Base-by-base conservation (phyloP, 1,140 invertebrate genomes). In the Nilaparvata lugens region DNA sequence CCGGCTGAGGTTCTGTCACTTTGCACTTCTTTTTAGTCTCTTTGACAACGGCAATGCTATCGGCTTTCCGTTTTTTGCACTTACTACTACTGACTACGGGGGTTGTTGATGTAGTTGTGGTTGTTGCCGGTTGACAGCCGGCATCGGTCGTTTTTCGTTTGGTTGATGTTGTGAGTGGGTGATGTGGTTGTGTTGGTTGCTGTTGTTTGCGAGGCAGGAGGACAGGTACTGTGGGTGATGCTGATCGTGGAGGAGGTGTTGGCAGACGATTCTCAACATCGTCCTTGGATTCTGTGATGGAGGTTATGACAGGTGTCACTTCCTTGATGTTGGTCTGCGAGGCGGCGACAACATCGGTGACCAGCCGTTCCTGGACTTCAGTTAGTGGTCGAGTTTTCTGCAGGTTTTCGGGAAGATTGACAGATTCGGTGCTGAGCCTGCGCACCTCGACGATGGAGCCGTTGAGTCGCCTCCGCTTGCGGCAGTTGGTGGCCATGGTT, bases 1-100 rank as follows among this genome's bases (percentile, higher is more conserved):
- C 72, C 24, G 31, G 68, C 67, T 63, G 75, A 72, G 18, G 67
- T 72, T 68, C 75, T 75, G 61, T 72, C 60, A 53, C 52, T 51
- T 16, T 72, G 66, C 73, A 68, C 51, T 74, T 72, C 28, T 71
- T 67, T 68, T 75, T 74, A 11, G 31, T 35, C 31, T 35, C 31
- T 35, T 35, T 35, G 13, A 13, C 42, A n/a, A n/a, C 38, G 28
- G 9, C 52, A 9, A 19, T 11, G 25, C 23, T 21, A n/a, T 43
- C n/a, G 28, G 56, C 53, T 40, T 56, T 62, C 11, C n/a, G 7
- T 43, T 61, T 57, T 52, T 62, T 19, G 25, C 45, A 62, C 55
- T 45, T 51, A 56, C 52, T 19, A 24, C 21, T 16, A 56, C 35
- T 61, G 31, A 35, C 45, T 48, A 19, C 31, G 13, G 16, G 42